Percentiles rank a stretch among this genome's conserved stretches.
Evolutionary conservation across 2,888 invertebrate genomes (phyloP).

Genomic region (Vesta saturnalis): DNA sequence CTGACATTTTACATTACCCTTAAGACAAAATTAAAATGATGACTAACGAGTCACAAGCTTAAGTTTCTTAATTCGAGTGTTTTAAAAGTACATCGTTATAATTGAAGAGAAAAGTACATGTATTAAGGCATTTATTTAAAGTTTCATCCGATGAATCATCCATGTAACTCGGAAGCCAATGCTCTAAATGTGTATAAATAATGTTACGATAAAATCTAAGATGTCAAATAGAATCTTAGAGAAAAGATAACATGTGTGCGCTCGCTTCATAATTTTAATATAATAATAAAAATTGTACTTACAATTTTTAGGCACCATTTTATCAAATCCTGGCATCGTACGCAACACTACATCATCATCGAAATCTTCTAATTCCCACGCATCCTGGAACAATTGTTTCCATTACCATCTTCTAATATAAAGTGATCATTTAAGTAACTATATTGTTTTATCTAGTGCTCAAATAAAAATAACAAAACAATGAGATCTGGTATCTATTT

Average conservation of each 20-base stretch:
- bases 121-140: neutral
- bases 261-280: neutral
- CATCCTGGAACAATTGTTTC: constrained; percentile 58
- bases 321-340: constrained; percentile 71
- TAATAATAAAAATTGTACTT: constrained; percentile 42
- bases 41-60: constrained; percentile 31
- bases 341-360: constrained; percentile 59
- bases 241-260: constrained; percentile 5
- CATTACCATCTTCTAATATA: too few species aligned
- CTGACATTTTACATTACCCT: constrained; percentile 34
- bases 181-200: constrained; percentile 36
- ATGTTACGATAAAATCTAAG: constrained; percentile 11
- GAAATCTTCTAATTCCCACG: constrained; percentile 57
- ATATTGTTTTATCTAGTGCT: too few species aligned
- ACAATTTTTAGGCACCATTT: constrained; percentile 63
- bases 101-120: too few species aligned
- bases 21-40: constrained; percentile 30
- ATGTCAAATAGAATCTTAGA: constrained; percentile 18
- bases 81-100: too few species aligned
- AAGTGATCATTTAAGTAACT: too few species aligned
- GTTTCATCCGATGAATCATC: constrained; percentile 21
- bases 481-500: too few species aligned
- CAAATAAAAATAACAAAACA: too few species aligned
- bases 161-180: constrained; percentile 32
- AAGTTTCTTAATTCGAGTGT: neutral